phyloP scores from a whole-genome alignment of 2,888 invertebrate species.

The Teleiodes luculella region DNA sequence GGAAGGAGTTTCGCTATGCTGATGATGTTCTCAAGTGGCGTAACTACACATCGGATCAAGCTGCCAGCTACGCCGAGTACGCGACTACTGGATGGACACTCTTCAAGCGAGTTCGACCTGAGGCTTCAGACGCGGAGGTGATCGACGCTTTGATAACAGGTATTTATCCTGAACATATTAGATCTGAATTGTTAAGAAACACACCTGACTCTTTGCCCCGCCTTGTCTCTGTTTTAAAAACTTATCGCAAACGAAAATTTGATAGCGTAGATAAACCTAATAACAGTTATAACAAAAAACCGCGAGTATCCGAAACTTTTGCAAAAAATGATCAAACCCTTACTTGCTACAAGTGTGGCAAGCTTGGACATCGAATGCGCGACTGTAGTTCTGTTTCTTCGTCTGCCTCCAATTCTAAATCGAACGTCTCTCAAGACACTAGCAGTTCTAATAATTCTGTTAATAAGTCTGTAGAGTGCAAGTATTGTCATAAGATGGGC shows the following conservation, averaged over 20 bases:
- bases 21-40: constrained; percentile 4
- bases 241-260: neutral
- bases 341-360: neutral
- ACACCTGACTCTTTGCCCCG: constrained; percentile 9
- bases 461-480: too few relatives aligned
- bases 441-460: too few relatives aligned
- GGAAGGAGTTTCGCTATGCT: neutral
- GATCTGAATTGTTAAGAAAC: constrained; percentile 10
- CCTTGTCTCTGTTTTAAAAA: constrained; percentile 2
- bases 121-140: neutral
- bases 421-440: too few relatives aligned
- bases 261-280: too few relatives aligned
- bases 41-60: constrained; percentile 7
- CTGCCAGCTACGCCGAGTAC: constrained; percentile 10
- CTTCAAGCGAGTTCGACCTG: neutral
- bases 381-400: too few relatives aligned
- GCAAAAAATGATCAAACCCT: too few relatives aligned
- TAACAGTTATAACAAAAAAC: too few relatives aligned
- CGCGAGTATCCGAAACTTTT: too few relatives aligned
- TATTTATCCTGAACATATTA: constrained; percentile 9
- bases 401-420: too few relatives aligned
- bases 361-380: neutral
- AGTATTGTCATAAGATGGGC: too few relatives aligned
- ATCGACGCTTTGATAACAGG: constrained; percentile 12
- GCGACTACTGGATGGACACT: constrained; percentile 6